Base-by-base conservation (phyloP, 2,797 vertebrate species). In the Corythornis leucogaster region DNA sequence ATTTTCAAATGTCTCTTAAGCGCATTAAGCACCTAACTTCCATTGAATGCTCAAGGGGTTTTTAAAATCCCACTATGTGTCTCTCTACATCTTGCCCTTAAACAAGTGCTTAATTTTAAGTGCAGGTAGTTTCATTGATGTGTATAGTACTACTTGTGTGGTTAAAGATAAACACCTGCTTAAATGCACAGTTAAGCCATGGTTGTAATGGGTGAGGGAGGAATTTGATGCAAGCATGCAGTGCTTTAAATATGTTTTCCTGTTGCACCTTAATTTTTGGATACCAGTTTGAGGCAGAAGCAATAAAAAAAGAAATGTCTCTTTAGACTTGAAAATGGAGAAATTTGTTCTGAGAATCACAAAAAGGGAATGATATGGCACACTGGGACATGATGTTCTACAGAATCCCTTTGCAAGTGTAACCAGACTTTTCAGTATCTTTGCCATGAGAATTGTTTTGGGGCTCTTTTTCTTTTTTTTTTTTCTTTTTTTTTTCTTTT, bases 91-190 rank as follows among this genome's bases (percentile, higher is more conserved):
- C 88, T 94, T 93, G 90, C 90, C 93, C 94, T 93, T 95, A 96
- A 96, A 96, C 91, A 96, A 95, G 94, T 94, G 93, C 93, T 94
- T 91, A 96, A 91, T 94, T 96, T 94, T 94, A 93, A 96, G 93
- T 93, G 88, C 88, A 92, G 90, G 93, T 85, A 91, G 83, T 96
- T 93, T 92, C 90, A 74, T 9, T 95, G 91, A 89, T 90, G 88
- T 87, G 83, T 71, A 61, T 25, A 89, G 80, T 33, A 38, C 80
- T 81, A 11, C 83, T 87, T 31, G 43, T 91, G 90, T 91, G 91
- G 88, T 78, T 96, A 80, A 90, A 90, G 79, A 66, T 80, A 95
- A 94, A 96, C 90, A 88, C 61, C 83, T 80, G 88, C 78, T 88
- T 92, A 88, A 91, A 87, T n/a, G 68, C 8, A 11, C 71, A 75